Percentiles rank a stretch among this genome's conserved stretches.
phyloP scores from a whole-genome alignment of 2,888 invertebrate genomes.

The Ecdyonurus torrentis region DNA sequence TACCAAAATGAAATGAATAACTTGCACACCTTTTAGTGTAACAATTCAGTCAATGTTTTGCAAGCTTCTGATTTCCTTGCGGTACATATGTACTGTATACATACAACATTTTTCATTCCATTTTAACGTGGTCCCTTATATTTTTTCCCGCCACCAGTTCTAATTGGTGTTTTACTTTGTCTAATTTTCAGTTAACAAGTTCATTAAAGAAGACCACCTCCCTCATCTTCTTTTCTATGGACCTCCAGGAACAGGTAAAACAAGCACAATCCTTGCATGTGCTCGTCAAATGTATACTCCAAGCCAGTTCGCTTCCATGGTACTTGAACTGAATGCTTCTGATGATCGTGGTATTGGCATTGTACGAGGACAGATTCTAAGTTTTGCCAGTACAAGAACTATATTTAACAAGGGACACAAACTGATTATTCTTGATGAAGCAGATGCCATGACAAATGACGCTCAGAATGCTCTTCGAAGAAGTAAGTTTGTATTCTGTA shows the following conservation, averaged over 20 bases:
- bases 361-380: conserved; percentile 83
- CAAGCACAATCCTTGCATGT: conserved; percentile 92
- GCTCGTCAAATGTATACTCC: conserved; percentile 82
- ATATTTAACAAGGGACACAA: conserved; percentile 90
- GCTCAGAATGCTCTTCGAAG: conserved; percentile 95
- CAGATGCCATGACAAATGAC: conserved; percentile 99
- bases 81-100: too few species aligned
- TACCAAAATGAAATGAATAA: too few species aligned
- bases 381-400: conserved; percentile 91
- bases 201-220: conserved; percentile 78
- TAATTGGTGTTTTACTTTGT: conserved; percentile 2
- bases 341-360: conserved; percentile 96
- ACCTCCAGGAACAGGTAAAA: conserved; percentile 97
- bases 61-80: too few species aligned
- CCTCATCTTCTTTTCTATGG: conserved; percentile 96
- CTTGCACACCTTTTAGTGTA: too few species aligned
- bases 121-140: too few species aligned
- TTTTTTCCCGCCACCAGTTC: neutral
- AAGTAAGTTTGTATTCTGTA: conserved; percentile 43
- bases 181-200: conserved; percentile 50
- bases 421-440: conserved; percentile 93
- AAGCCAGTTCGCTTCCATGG: conserved; percentile 86
- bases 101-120: too few species aligned
- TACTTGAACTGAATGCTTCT: conserved; percentile 88
- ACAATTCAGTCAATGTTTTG: too few species aligned